Evolutionary conservation across 2,113 vertebrate species (phyloP).

Genomic region (Setophaga kirtlandii): DNA sequence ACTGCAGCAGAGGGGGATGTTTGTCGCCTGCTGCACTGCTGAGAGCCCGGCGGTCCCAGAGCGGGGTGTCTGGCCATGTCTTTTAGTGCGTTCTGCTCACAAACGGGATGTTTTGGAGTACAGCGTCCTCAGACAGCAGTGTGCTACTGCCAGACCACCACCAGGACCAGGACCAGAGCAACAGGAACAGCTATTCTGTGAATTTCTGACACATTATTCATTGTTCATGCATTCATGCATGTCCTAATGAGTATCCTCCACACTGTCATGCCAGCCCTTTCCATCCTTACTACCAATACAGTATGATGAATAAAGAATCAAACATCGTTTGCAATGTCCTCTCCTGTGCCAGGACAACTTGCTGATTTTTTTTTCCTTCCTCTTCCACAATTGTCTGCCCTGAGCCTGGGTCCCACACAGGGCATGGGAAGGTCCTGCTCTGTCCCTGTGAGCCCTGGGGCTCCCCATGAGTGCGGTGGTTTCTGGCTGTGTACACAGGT

Average conservation of each 20-base stretch:
- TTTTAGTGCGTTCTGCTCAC: rapidly evolving
- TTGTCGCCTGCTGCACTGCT: rapidly evolving
- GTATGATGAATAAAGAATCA: background rate
- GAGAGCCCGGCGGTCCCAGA: background rate
- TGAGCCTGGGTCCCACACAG: background rate
- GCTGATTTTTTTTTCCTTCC: background rate
- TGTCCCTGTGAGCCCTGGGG: background rate
- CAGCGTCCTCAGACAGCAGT: background rate
- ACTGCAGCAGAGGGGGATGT: rapidly evolving
- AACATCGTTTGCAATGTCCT: background rate
- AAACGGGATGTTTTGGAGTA: background rate
- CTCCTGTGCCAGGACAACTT: background rate
- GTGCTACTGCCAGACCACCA: background rate
- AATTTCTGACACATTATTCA: background rate
- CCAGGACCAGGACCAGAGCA: background rate
- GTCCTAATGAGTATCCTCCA: background rate
- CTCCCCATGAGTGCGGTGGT: background rate
- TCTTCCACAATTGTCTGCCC: rapidly evolving
- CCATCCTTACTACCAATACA: background rate
- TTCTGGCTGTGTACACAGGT: background rate
- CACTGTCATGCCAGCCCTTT: background rate
- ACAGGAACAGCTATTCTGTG: background rate
- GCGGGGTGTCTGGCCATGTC: rapidly evolving
- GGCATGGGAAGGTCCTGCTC: background rate
- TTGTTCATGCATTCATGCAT: no score